Evolutionary conservation across 1,140 invertebrate species (phyloP), one percentile per base, ranked within the genome.

Genomic region (Scaptomyza pallida): DNA sequence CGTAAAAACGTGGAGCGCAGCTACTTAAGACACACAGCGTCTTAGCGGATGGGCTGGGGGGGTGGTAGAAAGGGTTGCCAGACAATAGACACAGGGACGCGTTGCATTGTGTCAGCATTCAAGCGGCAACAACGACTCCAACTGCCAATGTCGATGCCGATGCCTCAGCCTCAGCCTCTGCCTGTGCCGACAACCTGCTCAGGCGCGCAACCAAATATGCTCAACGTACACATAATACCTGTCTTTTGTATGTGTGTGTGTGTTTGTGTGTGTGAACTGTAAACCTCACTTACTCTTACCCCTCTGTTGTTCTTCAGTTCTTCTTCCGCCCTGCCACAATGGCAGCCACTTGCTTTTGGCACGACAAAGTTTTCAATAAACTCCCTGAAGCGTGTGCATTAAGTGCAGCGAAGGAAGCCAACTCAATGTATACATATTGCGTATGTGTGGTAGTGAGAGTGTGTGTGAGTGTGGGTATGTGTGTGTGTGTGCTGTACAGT

Each of bases 351-450:
- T 82, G 78, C 83, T 82, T 75, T 89, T 89, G 83, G 75, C 78
- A 83, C 82, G 82, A 82, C 82, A 88, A 86, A 89, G 83, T 88
- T 88, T 88, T 88, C 83, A 88, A 88, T 88, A 88, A 88, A 88
- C 82, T 88, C 82, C 82, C 82, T 82, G 78, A 89, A 88, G 82
- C 82, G 83, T 89, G 82, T 88, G 82, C 82, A 88, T 88, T 88
- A 88, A 88, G 72, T 89, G 82, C 82, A 88, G 82, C 61, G 48
- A 64, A 68, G 77, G 72, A 78, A 82, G 79, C 70, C 70, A 74
- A 81, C 60, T 65, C 61, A 64, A 50, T 57, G 64, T 63, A 30
- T 1, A n/a, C 9, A 30, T 30, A 35, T 16, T 62, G 54, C 56
- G 33, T 30, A 30, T 30, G 5, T 8, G 9, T 30, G 5, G n/a